A percentile compares a stretch with the other conserved stretches of the same genome.
phyloP scores from a whole-genome alignment of 2,797 vertebrate species.

The Takifugu rubripes region DNA sequence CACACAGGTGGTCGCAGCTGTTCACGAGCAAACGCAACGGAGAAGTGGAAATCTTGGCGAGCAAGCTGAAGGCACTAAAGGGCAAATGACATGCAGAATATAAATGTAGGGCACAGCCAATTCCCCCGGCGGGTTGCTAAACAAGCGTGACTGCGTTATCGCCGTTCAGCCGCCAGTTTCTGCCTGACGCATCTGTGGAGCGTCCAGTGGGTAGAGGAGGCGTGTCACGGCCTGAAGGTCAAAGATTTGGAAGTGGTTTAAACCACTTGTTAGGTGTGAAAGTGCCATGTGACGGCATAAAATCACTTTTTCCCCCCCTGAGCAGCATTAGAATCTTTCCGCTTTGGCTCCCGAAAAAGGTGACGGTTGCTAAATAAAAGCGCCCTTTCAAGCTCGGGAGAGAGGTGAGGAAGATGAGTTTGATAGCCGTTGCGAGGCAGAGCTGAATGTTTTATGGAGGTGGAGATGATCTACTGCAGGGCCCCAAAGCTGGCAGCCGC shows the following conservation, averaged over 20 bases:
- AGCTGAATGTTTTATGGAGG: constrained; percentile 52
- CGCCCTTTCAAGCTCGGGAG: constrained; percentile 6
- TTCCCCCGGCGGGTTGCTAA: constrained; percentile 48
- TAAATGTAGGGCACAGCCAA: constrained; percentile 44
- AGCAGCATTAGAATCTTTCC: constrained; percentile 2
- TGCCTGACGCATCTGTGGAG: constrained; percentile 19
- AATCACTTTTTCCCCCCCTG: constrained; percentile 1
- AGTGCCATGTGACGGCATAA: not conserved
- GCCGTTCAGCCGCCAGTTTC: constrained; percentile 45
- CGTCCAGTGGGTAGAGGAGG: constrained; percentile 25
- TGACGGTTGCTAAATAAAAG: constrained; percentile 6
- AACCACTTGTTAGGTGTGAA: no score
- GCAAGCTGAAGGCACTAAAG: constrained; percentile 53
- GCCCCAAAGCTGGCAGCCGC: constrained; percentile 31
- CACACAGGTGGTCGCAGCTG: constrained; percentile 62
- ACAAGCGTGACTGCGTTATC: constrained; percentile 54
- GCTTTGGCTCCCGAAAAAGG: not conserved
- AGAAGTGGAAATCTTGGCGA: constrained; percentile 44
- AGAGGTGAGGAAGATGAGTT: constrained; percentile 31
- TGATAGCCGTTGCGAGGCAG: constrained; percentile 18
- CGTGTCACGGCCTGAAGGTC: constrained; percentile 44
- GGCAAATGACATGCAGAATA: constrained; percentile 55
- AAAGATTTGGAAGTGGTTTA: constrained; percentile 13
- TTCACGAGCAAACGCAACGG: constrained; percentile 49
- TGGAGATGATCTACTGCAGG: constrained; percentile 51